Conservation (phyloP, 2,797 vertebrate species). For the Macrochelys suwanniensis region DNA sequence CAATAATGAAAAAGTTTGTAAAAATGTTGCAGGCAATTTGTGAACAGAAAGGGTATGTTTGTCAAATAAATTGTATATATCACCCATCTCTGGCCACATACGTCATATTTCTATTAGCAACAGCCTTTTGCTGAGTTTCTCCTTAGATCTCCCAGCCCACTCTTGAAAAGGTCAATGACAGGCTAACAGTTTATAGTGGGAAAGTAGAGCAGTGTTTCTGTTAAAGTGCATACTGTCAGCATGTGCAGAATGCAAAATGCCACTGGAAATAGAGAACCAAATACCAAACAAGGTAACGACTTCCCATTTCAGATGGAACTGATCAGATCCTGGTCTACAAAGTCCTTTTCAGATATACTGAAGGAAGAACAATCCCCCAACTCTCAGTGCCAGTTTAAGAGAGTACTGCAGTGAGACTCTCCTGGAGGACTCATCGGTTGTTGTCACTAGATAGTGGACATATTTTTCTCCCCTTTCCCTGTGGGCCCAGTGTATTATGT, state of each 20-base stretch:
- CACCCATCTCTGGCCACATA: neutral
- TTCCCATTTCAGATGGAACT: neutral
- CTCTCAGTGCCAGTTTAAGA: neutral
- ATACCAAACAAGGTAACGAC: neutral
- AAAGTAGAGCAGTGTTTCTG: neutral
- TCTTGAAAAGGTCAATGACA: neutral
- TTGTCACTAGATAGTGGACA: neutral
- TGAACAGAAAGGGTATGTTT: constrained; percentile 30
- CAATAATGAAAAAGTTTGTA: constrained; percentile 31
- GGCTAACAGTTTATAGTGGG: neutral
- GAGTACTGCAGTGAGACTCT: neutral
- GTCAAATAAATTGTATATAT: neutral
- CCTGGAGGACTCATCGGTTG: neutral
- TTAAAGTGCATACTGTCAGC: neutral
- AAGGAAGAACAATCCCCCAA: neutral
- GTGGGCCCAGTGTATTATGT: neutral
- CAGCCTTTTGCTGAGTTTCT: neutral
- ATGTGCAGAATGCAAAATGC: neutral
- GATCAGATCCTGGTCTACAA: neutral
- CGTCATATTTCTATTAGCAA: neutral
- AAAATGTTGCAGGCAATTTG: constrained; percentile 14
- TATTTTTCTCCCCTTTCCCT: neutral
- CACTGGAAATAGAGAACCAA: neutral
- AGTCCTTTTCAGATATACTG: neutral
- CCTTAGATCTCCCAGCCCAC: neutral